phyloP scores from a whole-genome alignment of 1,140 invertebrate genomes.

The Drosophila teissieri region DNA sequence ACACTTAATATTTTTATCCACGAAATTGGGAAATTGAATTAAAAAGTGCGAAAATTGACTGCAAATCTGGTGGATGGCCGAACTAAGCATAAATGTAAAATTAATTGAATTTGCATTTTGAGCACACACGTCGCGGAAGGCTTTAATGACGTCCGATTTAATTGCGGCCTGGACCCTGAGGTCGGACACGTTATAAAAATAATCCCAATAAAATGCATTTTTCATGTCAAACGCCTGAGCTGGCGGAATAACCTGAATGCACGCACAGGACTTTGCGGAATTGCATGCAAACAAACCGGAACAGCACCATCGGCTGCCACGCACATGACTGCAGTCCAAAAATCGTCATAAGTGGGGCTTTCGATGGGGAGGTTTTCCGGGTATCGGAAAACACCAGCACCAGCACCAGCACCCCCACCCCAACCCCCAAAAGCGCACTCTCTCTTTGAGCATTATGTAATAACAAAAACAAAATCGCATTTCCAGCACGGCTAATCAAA shows the following conservation, averaged over 20 bases:
- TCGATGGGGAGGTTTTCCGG: too few species aligned
- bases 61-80: slow-evolving; percentile 35
- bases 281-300: slow-evolving; percentile 78
- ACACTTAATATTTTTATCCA: slow-evolving; percentile 46
- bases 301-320: slow-evolving; percentile 29
- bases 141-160: slow-evolving; percentile 55
- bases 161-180: slow-evolving; percentile 33
- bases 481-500: slow-evolving; percentile 62
- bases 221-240: slow-evolving; percentile 83
- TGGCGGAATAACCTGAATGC: slow-evolving; percentile 79
- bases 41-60: slow-evolving; percentile 74
- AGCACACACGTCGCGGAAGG: slow-evolving; percentile 16
- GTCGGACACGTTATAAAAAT: slow-evolving; percentile 73
- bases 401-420: too few species aligned
- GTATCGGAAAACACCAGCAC: too few species aligned
- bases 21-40: slow-evolving; percentile 73
- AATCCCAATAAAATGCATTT: slow-evolving; percentile 83
- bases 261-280: slow-evolving; percentile 80
- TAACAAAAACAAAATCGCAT: slow-evolving; percentile 59
- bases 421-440: slow-evolving; percentile 4
- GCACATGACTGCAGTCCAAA: slow-evolving; percentile 41
- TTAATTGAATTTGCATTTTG: slow-evolving; percentile 77
- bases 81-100: slow-evolving; percentile 75
- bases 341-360: slow-evolving; percentile 4
- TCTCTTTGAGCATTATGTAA: slow-evolving; percentile 58